Evolutionary conservation across 92 coral and sea anemone species (phyloP).

Genomic region (Muricea muricata): DNA sequence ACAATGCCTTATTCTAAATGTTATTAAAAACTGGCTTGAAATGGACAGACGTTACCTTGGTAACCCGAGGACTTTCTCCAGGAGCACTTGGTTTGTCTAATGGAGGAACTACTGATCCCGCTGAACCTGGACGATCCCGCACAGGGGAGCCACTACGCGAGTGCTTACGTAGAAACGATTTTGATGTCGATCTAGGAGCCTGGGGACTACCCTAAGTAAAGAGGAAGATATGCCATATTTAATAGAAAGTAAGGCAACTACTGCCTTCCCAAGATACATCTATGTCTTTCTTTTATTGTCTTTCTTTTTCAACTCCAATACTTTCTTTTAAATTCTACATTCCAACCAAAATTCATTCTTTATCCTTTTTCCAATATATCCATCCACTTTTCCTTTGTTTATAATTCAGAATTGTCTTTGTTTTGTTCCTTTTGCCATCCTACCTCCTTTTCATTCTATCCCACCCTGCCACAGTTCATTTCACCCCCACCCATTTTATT

Average conservation of each 20-base stretch:
- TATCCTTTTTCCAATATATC: too few species aligned
- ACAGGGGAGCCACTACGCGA: conserved; percentile 86
- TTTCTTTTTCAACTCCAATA: too few species aligned
- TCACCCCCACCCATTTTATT: not conserved
- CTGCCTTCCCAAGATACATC: too few species aligned
- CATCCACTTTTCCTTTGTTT: too few species aligned
- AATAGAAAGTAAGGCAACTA: too few species aligned
- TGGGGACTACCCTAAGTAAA: conserved; percentile 11
- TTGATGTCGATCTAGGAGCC: conserved; percentile 18
- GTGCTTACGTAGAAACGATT: conserved; percentile 18
- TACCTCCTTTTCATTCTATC: not conserved
- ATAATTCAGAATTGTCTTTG: too few species aligned
- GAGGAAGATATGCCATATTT: not conserved
- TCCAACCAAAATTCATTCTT: too few species aligned
- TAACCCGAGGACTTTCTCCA: conserved; percentile 20
- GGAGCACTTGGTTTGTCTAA: conserved; percentile 87
- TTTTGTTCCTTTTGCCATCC: not conserved
- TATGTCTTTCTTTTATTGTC: too few species aligned
- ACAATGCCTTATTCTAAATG: too few species aligned
- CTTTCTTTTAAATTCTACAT: too few species aligned
- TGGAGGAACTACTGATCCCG: conserved; percentile 79
- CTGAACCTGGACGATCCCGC: conserved; percentile 82
- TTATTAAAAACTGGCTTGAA: too few species aligned
- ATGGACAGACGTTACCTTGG: not conserved
- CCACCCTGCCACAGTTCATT: too few species aligned